Conservation (phyloP, 2,888 invertebrate species). For the Dynastes maya region DNA sequence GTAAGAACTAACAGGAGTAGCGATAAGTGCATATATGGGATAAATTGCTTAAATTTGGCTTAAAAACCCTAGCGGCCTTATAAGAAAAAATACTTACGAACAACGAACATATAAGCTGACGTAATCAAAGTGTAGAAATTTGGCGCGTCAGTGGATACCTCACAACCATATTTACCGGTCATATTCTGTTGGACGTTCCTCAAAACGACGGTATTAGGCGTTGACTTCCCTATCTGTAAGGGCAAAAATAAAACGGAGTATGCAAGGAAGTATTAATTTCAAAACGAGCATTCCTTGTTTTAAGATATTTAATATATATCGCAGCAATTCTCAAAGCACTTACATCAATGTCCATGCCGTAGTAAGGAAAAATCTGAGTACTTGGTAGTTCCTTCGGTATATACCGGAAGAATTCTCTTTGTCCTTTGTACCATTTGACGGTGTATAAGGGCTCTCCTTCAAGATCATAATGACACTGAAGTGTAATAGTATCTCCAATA, state of each 20-base stretch:
- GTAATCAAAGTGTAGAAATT: constrained; percentile 81
- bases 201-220: constrained; percentile 78
- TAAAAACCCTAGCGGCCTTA: too few relatives aligned
- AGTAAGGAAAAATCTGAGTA: constrained; percentile 81
- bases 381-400: constrained; percentile 86
- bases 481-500: constrained; percentile 81
- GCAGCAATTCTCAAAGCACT: constrained; percentile 68
- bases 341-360: constrained; percentile 82
- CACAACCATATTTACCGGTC: constrained; percentile 83
- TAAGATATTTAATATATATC: neutral
- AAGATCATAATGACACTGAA: constrained; percentile 84
- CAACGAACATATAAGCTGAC: constrained; percentile 80
- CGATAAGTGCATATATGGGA: too few relatives aligned
- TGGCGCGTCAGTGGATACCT: constrained; percentile 83
- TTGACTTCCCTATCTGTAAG: constrained; percentile 77
- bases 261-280: neutral
- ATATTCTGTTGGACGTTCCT: constrained; percentile 80
- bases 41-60: too few relatives aligned
- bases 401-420: constrained; percentile 85
- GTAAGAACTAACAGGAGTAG: too few relatives aligned
- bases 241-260: too few relatives aligned
- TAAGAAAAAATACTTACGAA: constrained; percentile 75
- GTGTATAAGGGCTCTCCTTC: constrained; percentile 84
- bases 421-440: constrained; percentile 87
- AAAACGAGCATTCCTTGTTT: constrained; percentile 18